A percentile compares a stretch with the other conserved stretches of the same genome.
Conservation (phyloP, 1,140 invertebrate species). For the Drosophila sulfurigaster region DNA sequence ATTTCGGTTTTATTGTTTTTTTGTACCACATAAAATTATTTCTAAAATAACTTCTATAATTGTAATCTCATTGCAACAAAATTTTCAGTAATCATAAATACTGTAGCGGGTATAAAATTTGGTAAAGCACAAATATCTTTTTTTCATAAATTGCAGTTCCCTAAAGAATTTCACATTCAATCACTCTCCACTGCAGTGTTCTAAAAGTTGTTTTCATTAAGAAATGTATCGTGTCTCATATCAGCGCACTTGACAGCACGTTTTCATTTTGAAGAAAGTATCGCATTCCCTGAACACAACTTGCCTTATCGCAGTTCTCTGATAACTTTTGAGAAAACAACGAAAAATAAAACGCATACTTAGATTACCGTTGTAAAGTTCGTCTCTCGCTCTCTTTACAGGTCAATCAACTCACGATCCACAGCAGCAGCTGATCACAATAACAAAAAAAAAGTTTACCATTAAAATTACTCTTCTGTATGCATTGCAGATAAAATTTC, state of each 20-base stretch:
- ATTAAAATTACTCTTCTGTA: conserved; percentile 39
- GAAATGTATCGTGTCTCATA: neutral
- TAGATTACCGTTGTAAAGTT: conserved; percentile 3
- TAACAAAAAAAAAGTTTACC: conserved; percentile 3
- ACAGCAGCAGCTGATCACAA: conserved; percentile 27
- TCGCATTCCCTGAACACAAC: neutral
- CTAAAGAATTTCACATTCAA: neutral
- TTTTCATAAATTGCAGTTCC: no score
- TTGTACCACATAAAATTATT: no score
- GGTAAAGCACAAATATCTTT: no score
- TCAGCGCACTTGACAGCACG: neutral
- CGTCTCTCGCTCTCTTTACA: neutral
- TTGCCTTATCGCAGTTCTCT: conserved; percentile 7
- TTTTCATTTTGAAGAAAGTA: conserved; percentile 2
- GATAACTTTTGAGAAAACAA: conserved; percentile 1
- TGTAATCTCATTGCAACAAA: no score
- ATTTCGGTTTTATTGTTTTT: no score
- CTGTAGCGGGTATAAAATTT: no score
- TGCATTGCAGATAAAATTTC: conserved; percentile 42
- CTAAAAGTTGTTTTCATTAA: neutral
- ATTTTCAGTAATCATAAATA: no score
- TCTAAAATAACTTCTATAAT: no score
- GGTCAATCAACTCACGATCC: conserved; percentile 52
- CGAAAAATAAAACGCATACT: neutral
- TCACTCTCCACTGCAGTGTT: neutral